A percentile compares a stretch with the other conserved stretches of the same genome.
These are phyloP conservation scores for Trachelipus rathkii DNA, from an alignment of 1,140 invertebrate species.

Conservation along the genomic window DNA sequence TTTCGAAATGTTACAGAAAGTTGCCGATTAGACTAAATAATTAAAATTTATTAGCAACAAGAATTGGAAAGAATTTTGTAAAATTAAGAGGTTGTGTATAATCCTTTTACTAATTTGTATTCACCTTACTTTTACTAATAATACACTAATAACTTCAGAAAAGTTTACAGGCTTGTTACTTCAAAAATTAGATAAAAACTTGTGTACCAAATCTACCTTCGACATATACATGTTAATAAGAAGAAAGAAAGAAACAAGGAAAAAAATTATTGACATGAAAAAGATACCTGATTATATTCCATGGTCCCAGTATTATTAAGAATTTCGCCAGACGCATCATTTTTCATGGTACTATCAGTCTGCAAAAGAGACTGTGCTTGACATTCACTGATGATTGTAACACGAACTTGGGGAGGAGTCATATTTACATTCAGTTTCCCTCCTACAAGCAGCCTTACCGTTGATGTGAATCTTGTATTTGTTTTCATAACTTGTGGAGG, in stretches of 20 bases:
- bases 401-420: conserved; percentile 81
- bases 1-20: conserved; percentile 80
- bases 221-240: no score
- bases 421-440: conserved; percentile 89
- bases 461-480: conserved; percentile 88
- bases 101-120: no score
- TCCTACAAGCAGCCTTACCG: conserved; percentile 83
- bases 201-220: no score
- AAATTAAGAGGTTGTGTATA: no score
- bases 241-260: no score
- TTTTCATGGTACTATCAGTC: conserved; percentile 61
- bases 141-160: no score
- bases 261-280: no score
- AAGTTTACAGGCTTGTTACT: no score
- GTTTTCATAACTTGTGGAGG: conserved; percentile 98
- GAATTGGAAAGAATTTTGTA: no score
- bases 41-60: no score
- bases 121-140: no score
- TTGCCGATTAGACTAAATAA: conserved; percentile 53
- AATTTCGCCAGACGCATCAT: conserved; percentile 85
- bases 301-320: conserved; percentile 89
- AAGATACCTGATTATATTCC: conserved; percentile 75
- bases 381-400: conserved; percentile 78
- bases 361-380: conserved; percentile 80
- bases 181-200: no score